Percentiles rank a stretch among this genome's conserved stretches.
Conservation (phyloP, 2,113 vertebrate genomes). For the Regulus satrapa region DNA sequence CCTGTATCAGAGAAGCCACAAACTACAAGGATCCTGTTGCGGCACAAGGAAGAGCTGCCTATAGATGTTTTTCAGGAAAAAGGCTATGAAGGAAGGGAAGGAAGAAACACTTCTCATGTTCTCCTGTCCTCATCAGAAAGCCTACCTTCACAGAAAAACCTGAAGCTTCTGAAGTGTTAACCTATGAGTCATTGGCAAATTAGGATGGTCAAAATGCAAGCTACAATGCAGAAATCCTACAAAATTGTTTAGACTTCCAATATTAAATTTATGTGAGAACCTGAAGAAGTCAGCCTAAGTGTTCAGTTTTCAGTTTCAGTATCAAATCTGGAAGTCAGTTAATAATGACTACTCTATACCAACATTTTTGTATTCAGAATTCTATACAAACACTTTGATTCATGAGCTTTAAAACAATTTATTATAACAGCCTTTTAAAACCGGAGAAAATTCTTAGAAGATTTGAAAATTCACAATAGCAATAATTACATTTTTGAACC, state of each 20-base stretch:
- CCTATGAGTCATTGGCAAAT: not conserved
- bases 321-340: not conserved
- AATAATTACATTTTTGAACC: not conserved
- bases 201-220: not conserved
- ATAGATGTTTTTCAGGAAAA: not conserved
- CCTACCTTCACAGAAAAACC: not conserved
- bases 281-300: not conserved
- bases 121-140: not conserved
- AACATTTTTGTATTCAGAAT: no score
- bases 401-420: not conserved
- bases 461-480: not conserved
- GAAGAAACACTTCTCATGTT: not conserved
- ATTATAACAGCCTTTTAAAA: not conserved
- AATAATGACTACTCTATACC: no score
- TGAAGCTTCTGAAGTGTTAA: not conserved
- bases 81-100: not conserved
- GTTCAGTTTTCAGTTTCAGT: not conserved
- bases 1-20: not conserved
- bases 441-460: not conserved
- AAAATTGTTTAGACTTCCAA: not conserved
- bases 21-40: not conserved
- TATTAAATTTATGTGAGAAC: not conserved
- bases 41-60: not conserved
- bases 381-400: not conserved
- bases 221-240: not conserved